Conservation (phyloP, 2,113 vertebrate genomes). For the Rhinichthys klamathensis region DNA sequence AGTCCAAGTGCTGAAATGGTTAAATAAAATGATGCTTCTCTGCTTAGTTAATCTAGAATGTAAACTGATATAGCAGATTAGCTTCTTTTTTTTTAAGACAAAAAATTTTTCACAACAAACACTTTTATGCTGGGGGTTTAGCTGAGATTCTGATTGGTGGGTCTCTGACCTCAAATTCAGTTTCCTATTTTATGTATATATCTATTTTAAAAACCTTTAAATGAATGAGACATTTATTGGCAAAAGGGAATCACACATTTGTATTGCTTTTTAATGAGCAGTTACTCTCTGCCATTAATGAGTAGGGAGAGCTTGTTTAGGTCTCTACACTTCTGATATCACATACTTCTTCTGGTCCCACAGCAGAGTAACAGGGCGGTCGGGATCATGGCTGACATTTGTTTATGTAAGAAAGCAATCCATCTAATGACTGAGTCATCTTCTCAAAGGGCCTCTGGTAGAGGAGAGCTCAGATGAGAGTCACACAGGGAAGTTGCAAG, state of each 20-base stretch:
- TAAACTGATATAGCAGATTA: background rate
- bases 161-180: no score
- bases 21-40: background rate
- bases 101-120: no score
- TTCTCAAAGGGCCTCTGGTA: slow-evolving; percentile 25
- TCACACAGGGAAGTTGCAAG: slow-evolving; percentile 24
- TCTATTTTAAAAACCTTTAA: background rate
- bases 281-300: slow-evolving; percentile 58
- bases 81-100: background rate
- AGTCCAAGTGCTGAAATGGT: background rate
- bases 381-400: slow-evolving; percentile 40
- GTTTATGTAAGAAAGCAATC: slow-evolving; percentile 51
- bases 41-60: background rate
- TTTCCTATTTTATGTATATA: background rate
- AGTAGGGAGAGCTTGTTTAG: slow-evolving; percentile 33
- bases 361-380: slow-evolving; percentile 37
- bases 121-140: no score
- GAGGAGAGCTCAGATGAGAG: slow-evolving; percentile 6
- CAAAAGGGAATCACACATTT: slow-evolving; percentile 40
- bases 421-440: slow-evolving; percentile 51
- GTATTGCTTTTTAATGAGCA: slow-evolving; percentile 74
- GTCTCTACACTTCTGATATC: slow-evolving; percentile 51
- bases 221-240: background rate
- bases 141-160: no score
- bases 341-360: slow-evolving; percentile 34